phyloP scores from a whole-genome alignment of 2,113 vertebrate genomes.

The Grus americana region DNA sequence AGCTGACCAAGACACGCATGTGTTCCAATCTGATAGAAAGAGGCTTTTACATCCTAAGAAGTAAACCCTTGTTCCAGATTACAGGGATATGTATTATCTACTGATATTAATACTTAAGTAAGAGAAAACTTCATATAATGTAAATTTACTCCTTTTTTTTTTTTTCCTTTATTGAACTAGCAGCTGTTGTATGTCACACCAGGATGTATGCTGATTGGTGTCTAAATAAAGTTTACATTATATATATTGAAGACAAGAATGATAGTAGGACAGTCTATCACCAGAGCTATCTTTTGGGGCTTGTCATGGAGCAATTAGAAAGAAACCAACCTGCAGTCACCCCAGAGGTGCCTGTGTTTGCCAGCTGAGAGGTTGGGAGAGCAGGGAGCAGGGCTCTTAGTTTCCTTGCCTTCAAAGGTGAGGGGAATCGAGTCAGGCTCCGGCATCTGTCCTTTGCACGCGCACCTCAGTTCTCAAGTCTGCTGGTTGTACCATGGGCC shows the following conservation, averaged over 20 bases:
- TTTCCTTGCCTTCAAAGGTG: background rate
- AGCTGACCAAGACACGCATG: background rate
- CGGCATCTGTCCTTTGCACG: background rate
- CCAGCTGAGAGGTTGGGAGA: background rate
- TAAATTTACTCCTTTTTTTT: background rate
- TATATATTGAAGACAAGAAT: background rate
- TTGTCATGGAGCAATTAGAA: background rate
- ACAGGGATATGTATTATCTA: background rate
- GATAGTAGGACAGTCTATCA: background rate
- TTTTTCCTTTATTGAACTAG: background rate
- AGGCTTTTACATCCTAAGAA: background rate
- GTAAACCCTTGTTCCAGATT: constrained; percentile 16
- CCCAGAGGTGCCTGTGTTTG: background rate
- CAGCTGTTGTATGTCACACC: background rate
- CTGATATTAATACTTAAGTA: background rate
- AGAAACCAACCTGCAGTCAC: background rate
- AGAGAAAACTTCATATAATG: background rate
- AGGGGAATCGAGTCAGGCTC: background rate
- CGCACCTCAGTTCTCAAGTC: background rate
- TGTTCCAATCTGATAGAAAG: constrained; percentile 16
- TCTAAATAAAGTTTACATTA: background rate
- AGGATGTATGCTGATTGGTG: background rate
- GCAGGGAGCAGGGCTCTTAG: background rate
- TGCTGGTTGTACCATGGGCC: background rate
- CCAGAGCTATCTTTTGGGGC: background rate